These are phyloP conservation scores for Egretta garzetta DNA, from an alignment of 2,113 vertebrate genomes.

Conservation along the genomic window DNA sequence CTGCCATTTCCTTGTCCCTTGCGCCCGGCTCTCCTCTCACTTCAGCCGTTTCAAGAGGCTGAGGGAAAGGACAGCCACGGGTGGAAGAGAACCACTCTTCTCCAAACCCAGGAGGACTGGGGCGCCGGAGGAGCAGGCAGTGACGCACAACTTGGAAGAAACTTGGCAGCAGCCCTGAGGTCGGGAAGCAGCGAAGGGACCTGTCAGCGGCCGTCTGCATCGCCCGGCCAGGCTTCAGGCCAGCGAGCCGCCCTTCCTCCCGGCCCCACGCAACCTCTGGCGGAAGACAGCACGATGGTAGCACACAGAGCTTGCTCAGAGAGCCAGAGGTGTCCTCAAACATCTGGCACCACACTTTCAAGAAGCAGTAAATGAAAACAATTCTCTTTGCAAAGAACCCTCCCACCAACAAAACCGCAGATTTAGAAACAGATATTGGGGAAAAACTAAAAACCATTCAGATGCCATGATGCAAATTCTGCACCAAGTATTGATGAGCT, in stretches of 20 bases:
- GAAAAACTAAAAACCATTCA: background rate
- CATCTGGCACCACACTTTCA: background rate
- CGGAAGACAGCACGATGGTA: background rate
- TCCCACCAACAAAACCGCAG: rapidly evolving
- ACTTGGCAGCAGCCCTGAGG: background rate
- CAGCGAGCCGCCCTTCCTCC: background rate
- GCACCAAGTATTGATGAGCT: background rate
- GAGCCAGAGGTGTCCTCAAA: background rate
- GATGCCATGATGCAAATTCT: background rate
- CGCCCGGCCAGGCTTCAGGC: background rate
- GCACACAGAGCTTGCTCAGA: background rate
- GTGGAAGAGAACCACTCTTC: background rate
- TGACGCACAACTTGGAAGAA: background rate
- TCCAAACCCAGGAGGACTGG: background rate
- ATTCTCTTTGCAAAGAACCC: background rate
- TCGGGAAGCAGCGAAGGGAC: background rate
- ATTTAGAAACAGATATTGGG: background rate
- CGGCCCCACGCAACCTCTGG: background rate
- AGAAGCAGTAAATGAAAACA: background rate
- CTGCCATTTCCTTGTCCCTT: background rate
- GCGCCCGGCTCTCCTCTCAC: background rate
- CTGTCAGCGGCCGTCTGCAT: rapidly evolving
- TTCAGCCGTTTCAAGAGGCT: background rate
- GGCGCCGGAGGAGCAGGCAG: background rate
- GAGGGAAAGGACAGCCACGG: rapidly evolving